Evolutionary conservation across 2,797 vertebrate genomes (phyloP), one percentile per base, ranked within the genome.

Genomic region (Pterois miles): DNA sequence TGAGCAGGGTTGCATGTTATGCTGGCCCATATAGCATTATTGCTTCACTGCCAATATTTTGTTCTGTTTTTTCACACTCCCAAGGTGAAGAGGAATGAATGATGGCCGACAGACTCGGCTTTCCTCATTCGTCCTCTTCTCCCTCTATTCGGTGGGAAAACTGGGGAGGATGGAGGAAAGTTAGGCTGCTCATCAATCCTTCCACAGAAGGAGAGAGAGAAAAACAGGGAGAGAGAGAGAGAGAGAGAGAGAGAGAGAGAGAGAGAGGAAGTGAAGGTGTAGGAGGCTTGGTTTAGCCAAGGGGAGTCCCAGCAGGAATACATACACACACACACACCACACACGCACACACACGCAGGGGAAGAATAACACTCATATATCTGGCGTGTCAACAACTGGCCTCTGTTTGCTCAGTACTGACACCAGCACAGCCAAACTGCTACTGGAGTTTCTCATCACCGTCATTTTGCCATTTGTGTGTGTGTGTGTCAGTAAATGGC

Each of bases 301-400:
- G 91, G 89, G 90, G 91, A 94, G 92, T 93, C 93, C 92, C 88
- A 86, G 92, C 92, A 93, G 90, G 91, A 90, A 93, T 89, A 90
- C 43, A 71, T 65, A 86, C 75, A 77, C 82, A 74, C 67, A 79
- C 36, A 72, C 82, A 88, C 91, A 90, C 90, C 65, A 70, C 85
- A 89, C 50, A 79, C 25, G 77, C 74, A 84, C 68, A 57, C 33
- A 70, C 50, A 52, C 83, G 82, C 56, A 84, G 84, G 81, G 80
- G 91, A 96, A 96, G 94, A 91, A 94, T 88, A 96, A 93, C 95
- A 93, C 88, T 94, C 92, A 65, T 95, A 92, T 94, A 94, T 96
- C 95, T 95, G 93, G 82, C 92, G 80, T 88, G 80, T 96, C 95
- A 91, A 92, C 96, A 90, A 91, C 90, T 94, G 71, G 84, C 83